phyloP scores from a whole-genome alignment of 1,140 invertebrate genomes.

The Drosophila simulans region DNA sequence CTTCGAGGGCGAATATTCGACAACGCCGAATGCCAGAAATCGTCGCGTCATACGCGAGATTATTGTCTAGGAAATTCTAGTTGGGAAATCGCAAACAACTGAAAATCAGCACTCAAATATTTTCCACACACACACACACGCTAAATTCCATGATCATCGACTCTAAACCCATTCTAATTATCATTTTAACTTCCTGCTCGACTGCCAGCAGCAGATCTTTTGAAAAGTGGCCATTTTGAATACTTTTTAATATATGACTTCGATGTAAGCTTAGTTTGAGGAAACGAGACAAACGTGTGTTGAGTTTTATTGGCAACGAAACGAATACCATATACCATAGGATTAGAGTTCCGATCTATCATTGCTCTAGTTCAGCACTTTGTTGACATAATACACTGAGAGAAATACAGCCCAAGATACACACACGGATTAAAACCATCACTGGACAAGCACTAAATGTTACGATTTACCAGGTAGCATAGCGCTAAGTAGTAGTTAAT shows the following conservation, averaged over 20 bases:
- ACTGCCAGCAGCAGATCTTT: slow-evolving; percentile 44
- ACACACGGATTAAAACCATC: slow-evolving; percentile 37
- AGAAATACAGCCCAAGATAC: slow-evolving; percentile 31
- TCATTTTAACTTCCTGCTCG: slow-evolving; percentile 18
- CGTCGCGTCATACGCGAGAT: slow-evolving; percentile 96
- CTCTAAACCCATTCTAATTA: slow-evolving; percentile 2
- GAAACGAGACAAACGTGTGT: slow-evolving; percentile 66
- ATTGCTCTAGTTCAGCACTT: slow-evolving; percentile 71
- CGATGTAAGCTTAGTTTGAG: slow-evolving; percentile 64
- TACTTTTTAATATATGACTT: slow-evolving; percentile 62
- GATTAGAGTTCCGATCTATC: slow-evolving; percentile 63
- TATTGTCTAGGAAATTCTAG: slow-evolving; percentile 89
- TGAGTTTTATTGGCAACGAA: slow-evolving; percentile 81
- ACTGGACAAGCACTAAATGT: slow-evolving; percentile 74
- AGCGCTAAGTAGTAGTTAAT: slow-evolving; percentile 64
- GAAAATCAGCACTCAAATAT: slow-evolving; percentile 37
- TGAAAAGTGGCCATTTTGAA: slow-evolving; percentile 64
- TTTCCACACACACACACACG: slow-evolving; percentile 17
- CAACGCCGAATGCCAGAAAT: slow-evolving; percentile 95
- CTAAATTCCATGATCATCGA: slow-evolving; percentile 25
- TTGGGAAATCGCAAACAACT: slow-evolving; percentile 17
- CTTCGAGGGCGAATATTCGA: slow-evolving; percentile 96
- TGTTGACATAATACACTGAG: slow-evolving; percentile 56
- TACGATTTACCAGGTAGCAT: slow-evolving; percentile 69
- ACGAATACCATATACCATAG: slow-evolving; percentile 44